Evolutionary conservation across 2,797 vertebrate genomes (phyloP).

Genomic region (Sparus aurata): DNA sequence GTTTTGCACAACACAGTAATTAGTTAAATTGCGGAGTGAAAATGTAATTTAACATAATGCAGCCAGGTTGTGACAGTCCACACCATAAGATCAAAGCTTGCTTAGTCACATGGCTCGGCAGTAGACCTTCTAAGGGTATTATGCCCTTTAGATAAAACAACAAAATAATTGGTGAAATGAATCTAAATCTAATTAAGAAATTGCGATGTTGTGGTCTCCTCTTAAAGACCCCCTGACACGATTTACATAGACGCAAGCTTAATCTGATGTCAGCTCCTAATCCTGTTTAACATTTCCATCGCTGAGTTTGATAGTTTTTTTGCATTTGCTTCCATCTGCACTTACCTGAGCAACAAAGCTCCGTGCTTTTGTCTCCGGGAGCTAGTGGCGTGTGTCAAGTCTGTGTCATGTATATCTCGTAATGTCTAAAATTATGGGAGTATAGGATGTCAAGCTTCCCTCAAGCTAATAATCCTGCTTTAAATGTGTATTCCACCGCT

Average conservation of each 20-base stretch:
- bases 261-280: constrained; percentile 55
- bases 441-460: constrained; percentile 21
- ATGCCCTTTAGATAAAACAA: constrained; percentile 18
- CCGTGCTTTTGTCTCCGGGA: constrained; percentile 35
- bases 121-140: constrained; percentile 12
- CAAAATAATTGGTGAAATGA: constrained; percentile 25
- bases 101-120: constrained; percentile 17
- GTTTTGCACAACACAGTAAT: constrained; percentile 30
- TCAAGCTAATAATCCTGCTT: constrained; percentile 50
- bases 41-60: constrained; percentile 25
- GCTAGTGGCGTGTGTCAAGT: neutral
- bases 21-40: constrained; percentile 30
- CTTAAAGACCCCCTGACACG: constrained; percentile 17
- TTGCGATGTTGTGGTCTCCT: neutral
- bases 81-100: constrained; percentile 4
- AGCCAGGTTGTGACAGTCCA: neutral
- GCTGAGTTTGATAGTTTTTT: constrained; percentile 72
- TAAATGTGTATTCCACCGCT: constrained; percentile 38
- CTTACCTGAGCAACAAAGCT: constrained; percentile 47
- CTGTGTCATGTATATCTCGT: constrained; percentile 16
- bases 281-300: constrained; percentile 77
- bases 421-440: constrained; percentile 26
- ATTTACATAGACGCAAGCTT: constrained; percentile 47
- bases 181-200: constrained; percentile 28
- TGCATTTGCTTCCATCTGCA: constrained; percentile 37